Evolutionary conservation across 2,113 vertebrate species (phyloP), one percentile per base, ranked within the genome.

Genomic region (Galemys pyrenaicus): DNA sequence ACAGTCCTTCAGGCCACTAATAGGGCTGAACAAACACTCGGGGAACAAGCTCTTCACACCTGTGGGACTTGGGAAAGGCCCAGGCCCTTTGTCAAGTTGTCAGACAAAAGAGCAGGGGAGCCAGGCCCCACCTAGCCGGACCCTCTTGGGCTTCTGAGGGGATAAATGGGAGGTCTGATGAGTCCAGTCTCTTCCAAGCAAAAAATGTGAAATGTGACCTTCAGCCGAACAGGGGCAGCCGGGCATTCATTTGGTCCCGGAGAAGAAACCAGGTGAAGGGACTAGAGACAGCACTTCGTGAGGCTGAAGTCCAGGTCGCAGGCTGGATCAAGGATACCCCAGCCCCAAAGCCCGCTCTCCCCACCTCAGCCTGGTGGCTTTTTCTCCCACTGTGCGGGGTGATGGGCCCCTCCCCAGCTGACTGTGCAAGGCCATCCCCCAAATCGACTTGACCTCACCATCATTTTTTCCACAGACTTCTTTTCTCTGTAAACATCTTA

Each of bases 21-120:
- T 9, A 88, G 92, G 96, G 90, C 93, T 96, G 95, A 96, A 41
- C 94, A 97, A 97, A 97, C 95, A 97, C 81, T 22, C 91, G 51
- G 79, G 93, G 71, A 88, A 96, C 96, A 97, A 95, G 96, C 96
- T 94, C 95, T 97, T 97, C 97, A 97, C 97, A 97, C 97, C 97
- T 97, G 97, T 92, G 93, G 83, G 75, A 81, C 86, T 89, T 93
- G 94, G 94, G 94, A 95, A 95, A 68, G 41, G 86, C 84, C 75
- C 6, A 19, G 87, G 37, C 81, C 85, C 64, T 96, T 92, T 93
- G 96, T 97, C 81, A 89, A 58, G 83, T 51, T 5, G 46, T 78
- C 81, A 86, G 85, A 97, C 95, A 94, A 89, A 97, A 79, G 88
- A 91, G 56, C 71, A 32, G 12, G 37, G 68, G 60, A 83, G 83